Conservation (phyloP, 2,113 vertebrate genomes). For the Myotis davidii region DNA sequence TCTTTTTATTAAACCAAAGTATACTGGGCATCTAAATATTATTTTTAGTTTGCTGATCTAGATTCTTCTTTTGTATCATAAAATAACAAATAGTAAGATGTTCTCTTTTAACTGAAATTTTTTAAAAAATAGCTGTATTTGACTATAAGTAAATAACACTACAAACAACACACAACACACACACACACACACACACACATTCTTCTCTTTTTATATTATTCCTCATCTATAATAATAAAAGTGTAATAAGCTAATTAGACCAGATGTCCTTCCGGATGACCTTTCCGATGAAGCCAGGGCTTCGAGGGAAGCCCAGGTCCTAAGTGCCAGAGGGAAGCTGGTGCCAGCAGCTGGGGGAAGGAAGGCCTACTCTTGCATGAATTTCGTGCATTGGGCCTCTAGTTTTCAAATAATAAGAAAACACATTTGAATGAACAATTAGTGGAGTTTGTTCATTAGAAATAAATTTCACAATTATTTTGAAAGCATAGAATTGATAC, state of each 20-base stretch:
- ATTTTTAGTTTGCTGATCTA: not conserved
- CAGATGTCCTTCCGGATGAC: too few relatives aligned
- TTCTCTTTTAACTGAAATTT: constrained; percentile 3
- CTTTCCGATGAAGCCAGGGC: too few relatives aligned
- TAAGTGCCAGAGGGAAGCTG: too few relatives aligned
- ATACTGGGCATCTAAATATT: not conserved
- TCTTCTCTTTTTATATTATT: not conserved
- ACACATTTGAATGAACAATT: not conserved
- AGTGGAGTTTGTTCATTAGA: not conserved
- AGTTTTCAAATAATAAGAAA: constrained; percentile 5
- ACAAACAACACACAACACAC: not conserved
- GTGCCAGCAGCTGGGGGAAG: too few relatives aligned
- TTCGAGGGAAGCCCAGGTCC: too few relatives aligned
- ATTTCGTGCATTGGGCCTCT: too few relatives aligned
- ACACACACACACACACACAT: not conserved
- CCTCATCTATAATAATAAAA: not conserved
- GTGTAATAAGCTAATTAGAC: too few relatives aligned
- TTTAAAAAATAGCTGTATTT: not conserved
- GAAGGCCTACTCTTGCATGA: too few relatives aligned
- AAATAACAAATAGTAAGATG: constrained; percentile 1
- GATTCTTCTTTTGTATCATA: not conserved
- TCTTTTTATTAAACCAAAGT: not conserved
- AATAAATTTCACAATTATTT: constrained; percentile 26
- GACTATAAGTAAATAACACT: not conserved
- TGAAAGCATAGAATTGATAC: not conserved